Base-by-base conservation (phyloP, 2,888 invertebrate genomes). In the Epinotia ramella region DNA sequence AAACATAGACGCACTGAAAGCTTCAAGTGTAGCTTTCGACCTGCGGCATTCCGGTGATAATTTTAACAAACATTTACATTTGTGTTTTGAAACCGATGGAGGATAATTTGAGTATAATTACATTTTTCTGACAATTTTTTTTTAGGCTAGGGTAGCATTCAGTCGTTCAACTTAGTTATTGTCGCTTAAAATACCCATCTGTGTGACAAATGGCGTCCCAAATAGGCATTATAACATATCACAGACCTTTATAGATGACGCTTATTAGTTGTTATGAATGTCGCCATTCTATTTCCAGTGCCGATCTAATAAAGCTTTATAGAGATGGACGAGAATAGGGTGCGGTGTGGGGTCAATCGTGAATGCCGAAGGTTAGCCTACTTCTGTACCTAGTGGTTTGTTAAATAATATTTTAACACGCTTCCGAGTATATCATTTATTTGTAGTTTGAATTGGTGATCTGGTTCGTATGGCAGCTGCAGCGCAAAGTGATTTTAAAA, bases 221-320 rank as follows among this genome's bases (percentile, higher is more conserved):
- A 75, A 76, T 76, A 57, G 13, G 40, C 33, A 71, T 66, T 71
- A 56, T 71, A 62, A 59, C 75, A 66, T 71, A 44, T 72, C 13
- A 20, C 56, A 62, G 72, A 72, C 72, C 67, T 72, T 67, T 62
- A 75, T 64, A 49, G 62, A 76, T 64, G 71, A 62, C 67, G 53
- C 71, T 66, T 76, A 76, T 76, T 71, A 72, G 72, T 63, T 63
- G 65, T 62, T 33, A 76, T 72, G 74, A 79, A 79, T 81, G 79
- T 81, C 79, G 79, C 78, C 79, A 78, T 80, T 80, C 80, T 85
- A 81, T 83, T 84, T 79, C 78, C 77, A 78, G 79, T 80, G 80
- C 79, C 74, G 77, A 78, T 80, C 80, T 80, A 80, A 84, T 85
- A 83, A 83, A 84, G 83, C 80, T 84, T 86, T 84, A 85, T 85